Evolutionary conservation across 2,113 vertebrate species (phyloP).

Genomic region (Mirza zaza): DNA sequence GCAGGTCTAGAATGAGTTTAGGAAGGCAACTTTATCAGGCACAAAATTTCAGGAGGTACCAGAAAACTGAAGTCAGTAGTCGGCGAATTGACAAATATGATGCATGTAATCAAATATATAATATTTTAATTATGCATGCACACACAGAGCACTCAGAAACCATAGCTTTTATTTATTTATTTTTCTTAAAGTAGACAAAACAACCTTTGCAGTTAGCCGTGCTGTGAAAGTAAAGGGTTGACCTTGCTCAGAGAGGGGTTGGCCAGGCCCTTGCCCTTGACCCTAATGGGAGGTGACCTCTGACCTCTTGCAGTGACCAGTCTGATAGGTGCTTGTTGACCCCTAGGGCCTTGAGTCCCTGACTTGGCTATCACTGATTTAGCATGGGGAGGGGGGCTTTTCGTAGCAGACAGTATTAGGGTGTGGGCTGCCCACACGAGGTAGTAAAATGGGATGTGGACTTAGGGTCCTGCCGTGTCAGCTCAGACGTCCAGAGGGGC

Average conservation of each 20-base stretch:
- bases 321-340: neutral
- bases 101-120: neutral
- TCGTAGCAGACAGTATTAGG: too few relatives aligned
- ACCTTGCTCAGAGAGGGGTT: neutral
- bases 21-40: neutral
- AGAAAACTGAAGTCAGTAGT: neutral
- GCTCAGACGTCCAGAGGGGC: neutral
- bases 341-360: accelerated
- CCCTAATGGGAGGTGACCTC: neutral
- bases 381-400: neutral
- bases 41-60: neutral
- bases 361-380: neutral
- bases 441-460: neutral
- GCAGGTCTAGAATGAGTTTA: neutral
- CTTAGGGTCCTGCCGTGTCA: neutral
- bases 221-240: neutral
- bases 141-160: neutral
- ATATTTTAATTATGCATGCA: neutral
- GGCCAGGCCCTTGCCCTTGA: too few relatives aligned
- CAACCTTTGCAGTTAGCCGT: accelerated
- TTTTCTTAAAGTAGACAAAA: neutral
- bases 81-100: neutral
- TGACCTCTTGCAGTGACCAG: neutral
- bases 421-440: neutral
- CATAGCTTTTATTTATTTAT: too few relatives aligned